A percentile compares a stretch with the other conserved stretches of the same genome.
These are phyloP conservation scores for Cliona cf. orientalis DNA, from an alignment of 37 sponge, comb jelly and placozoan species.

Conservation along the genomic window DNA sequence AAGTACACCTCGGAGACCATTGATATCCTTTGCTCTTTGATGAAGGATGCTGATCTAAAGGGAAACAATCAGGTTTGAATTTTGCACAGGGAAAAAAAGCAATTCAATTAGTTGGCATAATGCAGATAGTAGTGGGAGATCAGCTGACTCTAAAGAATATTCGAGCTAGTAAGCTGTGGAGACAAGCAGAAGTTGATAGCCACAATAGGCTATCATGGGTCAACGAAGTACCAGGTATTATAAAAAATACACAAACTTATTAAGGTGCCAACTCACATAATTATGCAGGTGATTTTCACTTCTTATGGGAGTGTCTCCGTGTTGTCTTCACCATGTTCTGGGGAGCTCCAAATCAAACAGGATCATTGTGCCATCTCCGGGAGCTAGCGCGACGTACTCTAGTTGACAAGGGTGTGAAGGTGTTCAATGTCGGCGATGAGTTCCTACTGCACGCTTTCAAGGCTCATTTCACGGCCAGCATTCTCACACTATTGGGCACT, in stretches of 20 bases:
- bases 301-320: slow-evolving; percentile 28
- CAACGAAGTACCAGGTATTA: slow-evolving; percentile 35
- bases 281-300: too few species aligned
- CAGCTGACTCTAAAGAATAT: slow-evolving; percentile 20
- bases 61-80: too few species aligned
- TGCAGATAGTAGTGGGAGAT: slow-evolving; percentile 33
- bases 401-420: slow-evolving; percentile 25
- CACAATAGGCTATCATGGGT: slow-evolving; percentile 19
- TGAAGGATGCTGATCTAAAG: too few species aligned
- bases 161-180: slow-evolving; percentile 12
- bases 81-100: too few species aligned
- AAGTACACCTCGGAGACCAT: too few species aligned
- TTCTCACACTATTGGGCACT: neutral
- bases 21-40: too few species aligned
- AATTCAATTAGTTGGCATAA: too few species aligned
- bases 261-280: too few species aligned
- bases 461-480: slow-evolving; percentile 7
- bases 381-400: neutral
- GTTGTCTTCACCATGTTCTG: slow-evolving; percentile 22
- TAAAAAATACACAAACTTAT: too few species aligned
- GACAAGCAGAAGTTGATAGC: neutral
- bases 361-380: slow-evolving; percentile 26
- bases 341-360: slow-evolving; percentile 21
- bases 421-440: slow-evolving; percentile 35
- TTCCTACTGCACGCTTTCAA: slow-evolving; percentile 17